Percentiles rank a stretch among this genome's conserved stretches.
Conservation (phyloP, 2,797 vertebrate species). For the Buceros bicornis region DNA sequence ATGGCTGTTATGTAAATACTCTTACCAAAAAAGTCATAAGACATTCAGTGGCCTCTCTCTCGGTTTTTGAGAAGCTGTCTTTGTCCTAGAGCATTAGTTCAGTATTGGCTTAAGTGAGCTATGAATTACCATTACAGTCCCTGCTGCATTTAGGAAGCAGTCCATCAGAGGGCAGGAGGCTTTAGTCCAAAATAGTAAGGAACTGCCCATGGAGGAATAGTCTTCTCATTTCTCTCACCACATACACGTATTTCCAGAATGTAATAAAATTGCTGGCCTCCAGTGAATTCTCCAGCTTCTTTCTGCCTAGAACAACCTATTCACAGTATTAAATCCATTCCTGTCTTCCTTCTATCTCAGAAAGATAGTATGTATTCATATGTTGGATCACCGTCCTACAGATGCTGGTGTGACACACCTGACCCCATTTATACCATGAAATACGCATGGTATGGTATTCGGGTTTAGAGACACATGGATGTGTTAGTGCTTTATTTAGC, state of each 20-base stretch:
- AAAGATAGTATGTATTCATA: not conserved
- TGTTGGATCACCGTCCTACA: not conserved
- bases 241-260: not conserved
- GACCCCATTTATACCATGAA: not conserved
- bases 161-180: not conserved
- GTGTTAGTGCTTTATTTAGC: not conserved
- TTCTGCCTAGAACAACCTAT: not conserved
- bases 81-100: not conserved
- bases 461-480: not conserved
- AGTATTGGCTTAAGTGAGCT: not conserved
- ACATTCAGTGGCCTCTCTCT: not conserved
- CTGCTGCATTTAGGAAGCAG: not conserved
- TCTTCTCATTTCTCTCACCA: not conserved
- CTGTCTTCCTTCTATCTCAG: not conserved
- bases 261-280: not conserved
- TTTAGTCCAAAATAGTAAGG: not conserved
- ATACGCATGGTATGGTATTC: not conserved
- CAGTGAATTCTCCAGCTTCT: not conserved
- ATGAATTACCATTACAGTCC: not conserved
- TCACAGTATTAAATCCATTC: not conserved
- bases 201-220: not conserved
- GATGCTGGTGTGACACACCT: not conserved
- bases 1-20: not conserved
- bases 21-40: not conserved
- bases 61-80: not conserved